Conservation (phyloP, 2,797 vertebrate species). For the Enteromius radiatus region DNA sequence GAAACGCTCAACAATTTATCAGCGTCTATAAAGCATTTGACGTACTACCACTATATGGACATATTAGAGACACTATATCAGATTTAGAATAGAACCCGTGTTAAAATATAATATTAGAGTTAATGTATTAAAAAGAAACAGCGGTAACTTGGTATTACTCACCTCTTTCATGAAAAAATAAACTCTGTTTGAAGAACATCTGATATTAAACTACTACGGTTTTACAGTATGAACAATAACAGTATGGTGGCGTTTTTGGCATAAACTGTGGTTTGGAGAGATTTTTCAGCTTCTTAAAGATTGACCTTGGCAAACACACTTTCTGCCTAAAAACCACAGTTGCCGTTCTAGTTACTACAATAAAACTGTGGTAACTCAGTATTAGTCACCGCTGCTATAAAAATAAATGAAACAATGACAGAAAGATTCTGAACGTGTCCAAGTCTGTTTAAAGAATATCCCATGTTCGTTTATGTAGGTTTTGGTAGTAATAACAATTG, state of each 20-base stretch:
- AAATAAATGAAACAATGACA: slow-evolving; percentile 30
- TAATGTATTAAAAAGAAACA: slow-evolving; percentile 2
- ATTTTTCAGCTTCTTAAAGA: slow-evolving; percentile 15
- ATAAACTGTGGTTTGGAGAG: slow-evolving; percentile 33
- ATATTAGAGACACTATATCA: neutral
- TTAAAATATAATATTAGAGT: neutral
- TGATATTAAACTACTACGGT: neutral
- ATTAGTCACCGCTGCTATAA: slow-evolving; percentile 30
- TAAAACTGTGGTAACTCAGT: slow-evolving; percentile 31
- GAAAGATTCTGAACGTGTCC: neutral
- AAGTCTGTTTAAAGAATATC: slow-evolving; percentile 15
- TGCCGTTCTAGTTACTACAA: slow-evolving; percentile 30
- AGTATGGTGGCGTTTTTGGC: neutral
- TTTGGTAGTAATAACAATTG: slow-evolving; percentile 15
- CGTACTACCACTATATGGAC: neutral
- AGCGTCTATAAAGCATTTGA: slow-evolving; percentile 39
- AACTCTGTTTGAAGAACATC: neutral
- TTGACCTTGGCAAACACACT: neutral
- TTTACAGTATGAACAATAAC: slow-evolving; percentile 20
- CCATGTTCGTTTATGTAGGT: slow-evolving; percentile 4
- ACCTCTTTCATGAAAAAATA: neutral
- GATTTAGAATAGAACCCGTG: neutral
- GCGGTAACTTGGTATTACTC: slow-evolving; percentile 6
- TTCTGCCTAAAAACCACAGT: slow-evolving; percentile 18
- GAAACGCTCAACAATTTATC: slow-evolving; percentile 48